Evolutionary conservation across 1,140 invertebrate genomes (phyloP), one percentile per base, ranked within the genome.

Genomic region (Delia radicum): DNA sequence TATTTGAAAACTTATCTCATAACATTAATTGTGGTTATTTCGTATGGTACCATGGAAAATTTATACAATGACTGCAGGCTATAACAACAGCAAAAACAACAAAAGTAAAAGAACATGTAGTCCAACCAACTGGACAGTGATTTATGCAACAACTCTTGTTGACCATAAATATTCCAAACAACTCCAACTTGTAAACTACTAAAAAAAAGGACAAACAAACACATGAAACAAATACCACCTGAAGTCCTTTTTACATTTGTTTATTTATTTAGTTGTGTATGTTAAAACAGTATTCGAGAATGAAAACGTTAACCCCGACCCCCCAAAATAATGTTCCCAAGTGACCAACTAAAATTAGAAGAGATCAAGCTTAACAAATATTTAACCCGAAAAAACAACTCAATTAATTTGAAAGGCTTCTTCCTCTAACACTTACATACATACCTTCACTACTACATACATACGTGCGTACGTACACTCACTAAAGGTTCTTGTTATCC

Each of bases 1-100:
- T 81, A 77, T 81, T 80, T 80, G 81, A 79, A 83, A 83, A 83
- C 81, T 83, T 83, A 83, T 83, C 81, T 83, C 81, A 83, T 83
- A 83, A 83, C 81, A 83, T 83, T 83, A 83, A 83, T 83, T 83
- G 81, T 83, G 81, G 81, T 83, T 33, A 18, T 37, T n/a, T 31
- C 65, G 37, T 69, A 37, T 73, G 37, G 31, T 33, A 21, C 33
- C 18, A 63, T 55, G 28, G n/a, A 24, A 37, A 69, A 69, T 37
- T 33, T 33, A 69, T 27, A 29, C 65, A 33, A 29, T 29, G 13
- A 29, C 63, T 31, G 15, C 2, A 31, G 63, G n/a, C 62, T 29
- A 55, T 7, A 55, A 67, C 28, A 31, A 65, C 26, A 65, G 18
- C 65, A 21, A 18, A 69, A 21, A 69, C 65, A 18, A 15, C 18